Percentiles rank a stretch among this genome's conserved stretches.
These are phyloP conservation scores for Troides aeacus DNA, from an alignment of 2,888 invertebrate species.

Conservation along the genomic window DNA sequence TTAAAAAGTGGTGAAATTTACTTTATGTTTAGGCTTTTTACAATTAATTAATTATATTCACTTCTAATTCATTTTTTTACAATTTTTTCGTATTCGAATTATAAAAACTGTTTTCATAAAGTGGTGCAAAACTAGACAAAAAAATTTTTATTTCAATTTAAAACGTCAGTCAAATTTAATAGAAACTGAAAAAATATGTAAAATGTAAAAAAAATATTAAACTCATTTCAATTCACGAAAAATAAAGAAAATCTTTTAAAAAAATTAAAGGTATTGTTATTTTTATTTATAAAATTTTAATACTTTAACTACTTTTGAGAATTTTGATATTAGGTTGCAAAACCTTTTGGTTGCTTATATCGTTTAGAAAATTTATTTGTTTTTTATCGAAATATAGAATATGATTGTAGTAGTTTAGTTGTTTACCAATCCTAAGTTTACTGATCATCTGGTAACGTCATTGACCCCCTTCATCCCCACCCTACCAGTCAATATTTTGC, in stretches of 20 bases:
- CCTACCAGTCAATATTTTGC: conserved; percentile 56
- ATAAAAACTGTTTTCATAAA: conserved; percentile 3
- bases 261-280: not conserved
- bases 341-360: too few relatives aligned
- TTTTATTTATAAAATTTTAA: conserved; percentile 4
- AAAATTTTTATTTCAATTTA: not conserved
- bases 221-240: not conserved
- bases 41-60: too few relatives aligned
- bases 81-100: not conserved
- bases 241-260: not conserved
- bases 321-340: too few relatives aligned
- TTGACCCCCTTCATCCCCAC: conserved; percentile 54
- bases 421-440: conserved; percentile 45
- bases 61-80: too few relatives aligned
- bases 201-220: conserved; percentile 23
- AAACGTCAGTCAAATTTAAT: conserved; percentile 9
- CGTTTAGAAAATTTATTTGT: too few relatives aligned
- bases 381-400: too few relatives aligned
- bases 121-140: not conserved
- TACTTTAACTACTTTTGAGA: too few relatives aligned
- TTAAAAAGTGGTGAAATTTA: too few relatives aligned
- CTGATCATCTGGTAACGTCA: conserved; percentile 55
- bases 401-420: conserved; percentile 44
- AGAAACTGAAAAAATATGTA: not conserved
- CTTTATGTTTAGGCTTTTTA: too few relatives aligned